phyloP scores from a whole-genome alignment of 2,113 vertebrate genomes.

The Sinocyclocheilus anophthalmus region DNA sequence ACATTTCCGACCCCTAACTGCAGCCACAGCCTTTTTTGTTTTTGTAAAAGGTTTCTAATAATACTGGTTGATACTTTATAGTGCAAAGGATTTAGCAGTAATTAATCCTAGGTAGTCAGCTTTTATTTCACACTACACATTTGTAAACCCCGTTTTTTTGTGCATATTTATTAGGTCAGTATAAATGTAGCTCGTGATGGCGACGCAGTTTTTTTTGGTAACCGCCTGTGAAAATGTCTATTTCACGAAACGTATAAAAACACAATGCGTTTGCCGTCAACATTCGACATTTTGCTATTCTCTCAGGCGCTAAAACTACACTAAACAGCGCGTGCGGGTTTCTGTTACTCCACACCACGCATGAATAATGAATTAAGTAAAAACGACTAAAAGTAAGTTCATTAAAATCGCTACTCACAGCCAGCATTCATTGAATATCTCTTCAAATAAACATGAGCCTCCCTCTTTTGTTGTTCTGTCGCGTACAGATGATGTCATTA shows the following conservation, averaged over 20 bases:
- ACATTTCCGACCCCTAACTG: background rate
- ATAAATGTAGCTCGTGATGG: background rate
- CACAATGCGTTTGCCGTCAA: background rate
- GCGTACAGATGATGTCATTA: conserved; percentile 44
- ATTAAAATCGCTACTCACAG: background rate
- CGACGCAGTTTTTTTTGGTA: background rate
- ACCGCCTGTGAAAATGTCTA: background rate
- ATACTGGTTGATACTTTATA: background rate
- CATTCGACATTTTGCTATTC: background rate
- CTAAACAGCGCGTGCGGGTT: background rate
- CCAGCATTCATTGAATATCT: background rate
- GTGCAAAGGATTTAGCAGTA: background rate
- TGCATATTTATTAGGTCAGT: background rate
- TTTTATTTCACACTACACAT: background rate
- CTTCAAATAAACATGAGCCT: background rate
- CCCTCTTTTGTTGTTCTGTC: conserved; percentile 51
- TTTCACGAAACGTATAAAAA: background rate
- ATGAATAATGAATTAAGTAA: background rate
- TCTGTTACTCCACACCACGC: background rate
- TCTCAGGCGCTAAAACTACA: background rate
- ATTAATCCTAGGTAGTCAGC: background rate
- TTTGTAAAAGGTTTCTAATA: background rate
- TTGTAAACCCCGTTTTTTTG: background rate
- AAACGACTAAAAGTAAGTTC: background rate
- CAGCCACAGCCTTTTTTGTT: background rate